A percentile compares a stretch with the other conserved stretches of the same genome.
Conservation (phyloP, 2,797 vertebrate genomes). For the Thaleichthys pacificus region DNA sequence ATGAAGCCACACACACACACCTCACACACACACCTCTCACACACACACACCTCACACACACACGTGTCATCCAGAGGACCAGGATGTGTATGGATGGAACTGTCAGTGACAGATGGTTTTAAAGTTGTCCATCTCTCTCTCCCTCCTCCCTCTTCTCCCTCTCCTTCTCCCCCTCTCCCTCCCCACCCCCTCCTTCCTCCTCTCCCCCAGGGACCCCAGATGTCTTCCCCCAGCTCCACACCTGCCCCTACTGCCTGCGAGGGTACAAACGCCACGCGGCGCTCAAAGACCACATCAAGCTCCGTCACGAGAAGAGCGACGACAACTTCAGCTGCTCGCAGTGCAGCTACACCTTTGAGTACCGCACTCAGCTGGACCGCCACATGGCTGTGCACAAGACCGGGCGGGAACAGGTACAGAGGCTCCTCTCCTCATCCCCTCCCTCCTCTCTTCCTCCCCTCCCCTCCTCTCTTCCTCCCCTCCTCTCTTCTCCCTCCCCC, state of each 20-base stretch:
- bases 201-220: slow-evolving; percentile 84
- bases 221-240: slow-evolving; percentile 92
- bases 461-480: neutral
- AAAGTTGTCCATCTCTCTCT: too few relatives aligned
- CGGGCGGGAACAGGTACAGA: slow-evolving; percentile 87
- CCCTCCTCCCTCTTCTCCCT: neutral
- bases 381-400: slow-evolving; percentile 97
- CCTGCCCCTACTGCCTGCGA: slow-evolving; percentile 95
- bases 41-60: too few relatives aligned
- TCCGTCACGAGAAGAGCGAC: slow-evolving; percentile 96
- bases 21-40: too few relatives aligned
- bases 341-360: slow-evolving; percentile 97
- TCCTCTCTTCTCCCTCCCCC: neutral
- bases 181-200: neutral
- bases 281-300: slow-evolving; percentile 98
- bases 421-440: neutral
- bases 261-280: slow-evolving; percentile 98
- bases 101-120: too few relatives aligned
- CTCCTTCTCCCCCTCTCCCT: neutral
- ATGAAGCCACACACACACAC: too few relatives aligned
- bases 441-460: neutral
- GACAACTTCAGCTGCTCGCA: slow-evolving; percentile 98
- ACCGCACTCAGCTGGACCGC: slow-evolving; percentile 95
- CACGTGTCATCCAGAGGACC: too few relatives aligned
- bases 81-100: too few relatives aligned